These are phyloP conservation scores for Pristionchus japonicus DNA, from an alignment of 2,888 invertebrate genomes.

Conservation along the genomic window DNA sequence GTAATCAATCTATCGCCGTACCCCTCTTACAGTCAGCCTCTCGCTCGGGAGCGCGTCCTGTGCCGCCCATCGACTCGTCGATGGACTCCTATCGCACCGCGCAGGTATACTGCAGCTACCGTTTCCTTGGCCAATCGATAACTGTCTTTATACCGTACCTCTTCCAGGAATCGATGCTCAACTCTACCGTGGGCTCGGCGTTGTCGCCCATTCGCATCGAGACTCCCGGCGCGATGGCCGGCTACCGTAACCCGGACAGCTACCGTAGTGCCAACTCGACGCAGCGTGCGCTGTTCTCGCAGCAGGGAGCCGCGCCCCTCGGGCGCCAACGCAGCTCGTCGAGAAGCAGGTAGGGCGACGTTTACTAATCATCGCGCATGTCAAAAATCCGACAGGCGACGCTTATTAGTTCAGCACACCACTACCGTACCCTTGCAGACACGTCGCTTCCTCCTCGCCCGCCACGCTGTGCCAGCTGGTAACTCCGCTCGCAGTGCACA, in stretches of 20 bases:
- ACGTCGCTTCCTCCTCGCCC: background rate
- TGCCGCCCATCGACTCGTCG: background rate
- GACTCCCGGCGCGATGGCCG: background rate
- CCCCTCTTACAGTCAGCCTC: background rate
- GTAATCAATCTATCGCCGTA: background rate
- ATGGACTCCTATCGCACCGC: conserved; percentile 2
- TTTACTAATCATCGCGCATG: background rate
- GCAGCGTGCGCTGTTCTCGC: conserved; percentile 15
- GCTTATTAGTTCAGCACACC: background rate
- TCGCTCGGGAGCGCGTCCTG: background rate
- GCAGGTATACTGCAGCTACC: background rate
- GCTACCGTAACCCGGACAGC: background rate
- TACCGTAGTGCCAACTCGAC: background rate
- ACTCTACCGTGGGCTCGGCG: background rate
- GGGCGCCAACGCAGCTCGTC: background rate
- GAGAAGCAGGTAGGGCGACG: background rate
- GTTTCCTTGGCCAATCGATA: background rate
- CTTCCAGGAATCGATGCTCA: background rate
- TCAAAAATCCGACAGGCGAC: background rate
- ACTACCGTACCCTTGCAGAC: background rate
- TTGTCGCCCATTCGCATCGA: conserved; percentile 13
- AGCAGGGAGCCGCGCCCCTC: conserved; percentile 13
- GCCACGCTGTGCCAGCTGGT: background rate
- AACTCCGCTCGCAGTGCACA: conserved; percentile 22
- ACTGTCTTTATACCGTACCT: background rate